Evolutionary conservation across 2,113 vertebrate species (phyloP).

Genomic region (Megaptera novaeangliae): DNA sequence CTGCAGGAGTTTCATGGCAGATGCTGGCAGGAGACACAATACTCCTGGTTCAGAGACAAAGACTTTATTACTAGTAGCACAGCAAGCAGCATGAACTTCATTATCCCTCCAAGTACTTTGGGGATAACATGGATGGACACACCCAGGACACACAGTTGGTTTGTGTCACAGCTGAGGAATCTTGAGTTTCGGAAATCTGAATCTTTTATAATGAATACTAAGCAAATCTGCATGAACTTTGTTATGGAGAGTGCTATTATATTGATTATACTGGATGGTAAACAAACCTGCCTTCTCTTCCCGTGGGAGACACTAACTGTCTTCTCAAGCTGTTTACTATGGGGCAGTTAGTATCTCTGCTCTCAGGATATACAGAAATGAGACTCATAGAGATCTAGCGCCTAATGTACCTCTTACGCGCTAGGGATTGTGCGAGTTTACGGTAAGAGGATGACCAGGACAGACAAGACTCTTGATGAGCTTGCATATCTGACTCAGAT

Average conservation of each 20-base stretch:
- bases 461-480: neutral
- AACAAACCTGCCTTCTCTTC: neutral
- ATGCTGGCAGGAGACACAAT: neutral
- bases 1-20: neutral
- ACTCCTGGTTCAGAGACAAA: neutral
- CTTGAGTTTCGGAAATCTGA: neutral
- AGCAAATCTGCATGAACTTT: neutral
- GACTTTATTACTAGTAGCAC: neutral
- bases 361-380: neutral
- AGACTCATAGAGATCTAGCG: neutral
- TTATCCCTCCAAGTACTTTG: neutral
- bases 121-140: neutral
- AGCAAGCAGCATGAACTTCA: neutral
- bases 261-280: neutral
- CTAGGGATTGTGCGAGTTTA: neutral
- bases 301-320: neutral
- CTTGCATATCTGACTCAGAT: neutral
- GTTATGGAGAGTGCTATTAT: neutral
- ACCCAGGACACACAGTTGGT: no score
- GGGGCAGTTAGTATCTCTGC: neutral
- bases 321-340: neutral
- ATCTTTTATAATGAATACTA: neutral
- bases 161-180: neutral
- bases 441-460: neutral
- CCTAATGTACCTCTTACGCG: neutral